phyloP scores from a whole-genome alignment of 2,888 invertebrate species.

The Omphaloscelis lunosa region DNA sequence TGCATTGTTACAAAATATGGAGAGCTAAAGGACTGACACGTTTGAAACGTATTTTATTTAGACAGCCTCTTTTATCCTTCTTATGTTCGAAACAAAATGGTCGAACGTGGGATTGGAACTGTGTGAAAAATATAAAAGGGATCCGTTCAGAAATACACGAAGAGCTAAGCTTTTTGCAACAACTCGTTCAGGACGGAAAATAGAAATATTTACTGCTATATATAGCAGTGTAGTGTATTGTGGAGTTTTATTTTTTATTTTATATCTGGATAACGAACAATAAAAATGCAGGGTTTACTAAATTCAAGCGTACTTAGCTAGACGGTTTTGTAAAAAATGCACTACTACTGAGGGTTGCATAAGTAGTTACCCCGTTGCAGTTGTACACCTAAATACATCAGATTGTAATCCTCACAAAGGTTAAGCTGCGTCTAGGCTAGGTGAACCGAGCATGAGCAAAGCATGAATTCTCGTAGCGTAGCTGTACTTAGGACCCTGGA shows the following conservation, averaged over 20 bases:
- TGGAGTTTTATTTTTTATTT: neutral
- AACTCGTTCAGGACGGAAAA: slow-evolving; percentile 5
- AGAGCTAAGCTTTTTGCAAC: slow-evolving; percentile 31
- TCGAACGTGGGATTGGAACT: slow-evolving; percentile 44
- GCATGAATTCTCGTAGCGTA: neutral
- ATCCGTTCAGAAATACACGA: slow-evolving; percentile 42
- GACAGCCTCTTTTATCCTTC: slow-evolving; percentile 27
- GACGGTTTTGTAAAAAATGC: neutral
- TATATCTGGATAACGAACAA: neutral
- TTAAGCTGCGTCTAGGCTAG: neutral
- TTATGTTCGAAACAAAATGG: slow-evolving; percentile 48
- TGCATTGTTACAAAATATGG: slow-evolving; percentile 12
- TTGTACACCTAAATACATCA: neutral
- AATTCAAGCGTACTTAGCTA: neutral
- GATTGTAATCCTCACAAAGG: neutral
- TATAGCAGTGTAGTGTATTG: too few species aligned
- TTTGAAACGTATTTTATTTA: slow-evolving; percentile 48
- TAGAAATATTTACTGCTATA: neutral
- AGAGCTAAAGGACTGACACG: slow-evolving; percentile 16
- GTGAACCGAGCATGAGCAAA: neutral
- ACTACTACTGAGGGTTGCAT: neutral
- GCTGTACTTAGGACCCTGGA: too few species aligned
- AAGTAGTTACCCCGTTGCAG: neutral
- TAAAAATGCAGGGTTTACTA: neutral
- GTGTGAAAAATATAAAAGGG: slow-evolving; percentile 40